phyloP scores from a whole-genome alignment of 2,797 vertebrate species.

The Takifugu ocellatus region DNA sequence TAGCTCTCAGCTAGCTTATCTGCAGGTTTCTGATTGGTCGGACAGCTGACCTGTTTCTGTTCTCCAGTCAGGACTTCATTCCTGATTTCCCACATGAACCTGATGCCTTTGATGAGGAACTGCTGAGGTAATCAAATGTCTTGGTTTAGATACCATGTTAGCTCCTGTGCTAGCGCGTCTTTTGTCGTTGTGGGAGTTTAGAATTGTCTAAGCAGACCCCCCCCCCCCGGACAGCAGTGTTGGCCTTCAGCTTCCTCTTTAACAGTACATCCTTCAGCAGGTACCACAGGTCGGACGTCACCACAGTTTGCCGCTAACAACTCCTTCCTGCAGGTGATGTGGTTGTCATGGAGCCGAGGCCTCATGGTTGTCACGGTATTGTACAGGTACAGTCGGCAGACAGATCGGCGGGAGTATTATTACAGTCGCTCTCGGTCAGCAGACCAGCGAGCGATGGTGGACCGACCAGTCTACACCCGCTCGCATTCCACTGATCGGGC shows the following conservation, averaged over 20 bases:
- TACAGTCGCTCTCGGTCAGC: constrained; percentile 90
- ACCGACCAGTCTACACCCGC: constrained; percentile 81
- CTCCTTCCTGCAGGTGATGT: constrained; percentile 79
- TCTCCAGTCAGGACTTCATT: constrained; percentile 71
- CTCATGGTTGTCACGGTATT: constrained; percentile 70
- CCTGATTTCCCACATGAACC: constrained; percentile 67
- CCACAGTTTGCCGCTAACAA: constrained; percentile 45
- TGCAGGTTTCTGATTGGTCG: neutral
- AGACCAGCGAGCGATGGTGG: constrained; percentile 86
- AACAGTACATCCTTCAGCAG: constrained; percentile 76
- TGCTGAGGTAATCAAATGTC: constrained; percentile 65
- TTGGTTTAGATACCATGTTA: no score
- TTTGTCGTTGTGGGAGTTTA: no score
- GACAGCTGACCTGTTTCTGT: constrained; percentile 35
- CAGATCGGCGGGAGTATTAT: constrained; percentile 90
- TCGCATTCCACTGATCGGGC: constrained; percentile 90
- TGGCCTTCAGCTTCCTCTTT: constrained; percentile 30
- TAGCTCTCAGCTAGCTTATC: neutral
- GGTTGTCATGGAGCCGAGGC: constrained; percentile 8
- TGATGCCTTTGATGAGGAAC: constrained; percentile 63
- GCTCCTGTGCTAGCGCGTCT: no score
- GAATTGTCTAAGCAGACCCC: no score
- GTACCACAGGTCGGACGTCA: constrained; percentile 76
- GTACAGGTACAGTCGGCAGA: constrained; percentile 88
- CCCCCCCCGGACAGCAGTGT: no score